Evolutionary conservation across 2,113 vertebrate genomes (phyloP).

Genomic region (Campylorhamphus procurvoides): DNA sequence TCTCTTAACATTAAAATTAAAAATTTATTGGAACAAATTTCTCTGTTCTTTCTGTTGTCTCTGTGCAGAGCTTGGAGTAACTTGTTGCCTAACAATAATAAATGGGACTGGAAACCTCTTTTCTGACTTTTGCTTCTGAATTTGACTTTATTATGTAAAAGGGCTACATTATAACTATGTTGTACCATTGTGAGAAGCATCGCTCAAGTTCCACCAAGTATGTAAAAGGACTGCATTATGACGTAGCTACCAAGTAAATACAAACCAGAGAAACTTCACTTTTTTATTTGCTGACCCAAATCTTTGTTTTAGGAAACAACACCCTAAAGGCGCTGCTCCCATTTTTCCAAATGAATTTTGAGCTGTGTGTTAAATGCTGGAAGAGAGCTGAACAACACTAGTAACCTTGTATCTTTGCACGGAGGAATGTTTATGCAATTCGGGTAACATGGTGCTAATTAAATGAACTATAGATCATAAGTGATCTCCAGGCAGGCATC

Average conservation of each 20-base stretch:
- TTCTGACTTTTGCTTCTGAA: not conserved
- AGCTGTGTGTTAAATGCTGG: not conserved
- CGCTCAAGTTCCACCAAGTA: not conserved
- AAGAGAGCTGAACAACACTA: not conserved
- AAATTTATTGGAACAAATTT: not conserved
- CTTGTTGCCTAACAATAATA: not conserved
- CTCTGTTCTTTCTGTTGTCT: not conserved
- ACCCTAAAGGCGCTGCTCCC: not conserved
- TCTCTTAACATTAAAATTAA: not conserved
- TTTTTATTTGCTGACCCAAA: not conserved
- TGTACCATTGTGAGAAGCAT: fast-evolving
- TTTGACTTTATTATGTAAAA: not conserved
- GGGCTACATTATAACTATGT: not conserved
- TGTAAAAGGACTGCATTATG: not conserved
- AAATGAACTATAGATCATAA: not conserved
- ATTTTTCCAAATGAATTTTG: not conserved
- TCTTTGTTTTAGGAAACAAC: not conserved
- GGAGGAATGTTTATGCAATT: not conserved
- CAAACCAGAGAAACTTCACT: not conserved
- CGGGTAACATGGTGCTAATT: not conserved
- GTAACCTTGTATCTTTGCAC: not conserved
- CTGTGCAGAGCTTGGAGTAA: not conserved
- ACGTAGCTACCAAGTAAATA: not conserved
- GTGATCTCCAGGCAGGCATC: not conserved
- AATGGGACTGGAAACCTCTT: not conserved